Evolutionary conservation across 2,797 vertebrate genomes (phyloP).

Genomic region (Fratercula arctica): DNA sequence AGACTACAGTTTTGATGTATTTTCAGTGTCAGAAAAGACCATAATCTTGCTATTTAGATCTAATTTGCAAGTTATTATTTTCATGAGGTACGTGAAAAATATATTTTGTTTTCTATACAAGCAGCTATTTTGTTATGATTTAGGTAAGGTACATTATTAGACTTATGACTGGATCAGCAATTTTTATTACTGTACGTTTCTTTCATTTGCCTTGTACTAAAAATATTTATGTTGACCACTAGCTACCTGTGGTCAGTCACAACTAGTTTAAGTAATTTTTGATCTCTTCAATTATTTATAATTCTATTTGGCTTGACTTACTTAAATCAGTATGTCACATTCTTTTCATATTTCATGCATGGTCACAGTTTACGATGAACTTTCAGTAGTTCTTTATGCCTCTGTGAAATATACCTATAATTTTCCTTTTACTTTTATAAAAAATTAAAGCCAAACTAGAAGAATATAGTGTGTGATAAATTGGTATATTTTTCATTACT

Average conservation of each 20-base stretch:
- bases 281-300: neutral
- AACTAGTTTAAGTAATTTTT: neutral
- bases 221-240: neutral
- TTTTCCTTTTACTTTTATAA: conserved; percentile 55
- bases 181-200: neutral
- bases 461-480: conserved; percentile 59
- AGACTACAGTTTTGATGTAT: conserved; percentile 39
- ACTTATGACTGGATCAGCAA: neutral
- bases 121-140: neutral
- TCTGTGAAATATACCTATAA: conserved; percentile 40
- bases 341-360: neutral
- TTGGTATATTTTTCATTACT: conserved; percentile 68
- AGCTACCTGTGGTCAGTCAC: neutral
- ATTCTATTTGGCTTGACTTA: neutral
- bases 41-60: conserved; percentile 22
- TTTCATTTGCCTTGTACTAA: neutral
- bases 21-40: conserved; percentile 37
- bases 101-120: neutral
- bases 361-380: neutral
- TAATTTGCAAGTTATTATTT: conserved; percentile 32
- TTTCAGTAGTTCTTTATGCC: conserved; percentile 22
- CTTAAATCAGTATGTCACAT: neutral
- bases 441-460: conserved; percentile 58
- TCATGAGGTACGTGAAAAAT: neutral
- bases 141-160: neutral